These are phyloP conservation scores for Sminthopsis crassicaudata DNA, from an alignment of 2,113 vertebrate genomes.

Conservation along the genomic window DNA sequence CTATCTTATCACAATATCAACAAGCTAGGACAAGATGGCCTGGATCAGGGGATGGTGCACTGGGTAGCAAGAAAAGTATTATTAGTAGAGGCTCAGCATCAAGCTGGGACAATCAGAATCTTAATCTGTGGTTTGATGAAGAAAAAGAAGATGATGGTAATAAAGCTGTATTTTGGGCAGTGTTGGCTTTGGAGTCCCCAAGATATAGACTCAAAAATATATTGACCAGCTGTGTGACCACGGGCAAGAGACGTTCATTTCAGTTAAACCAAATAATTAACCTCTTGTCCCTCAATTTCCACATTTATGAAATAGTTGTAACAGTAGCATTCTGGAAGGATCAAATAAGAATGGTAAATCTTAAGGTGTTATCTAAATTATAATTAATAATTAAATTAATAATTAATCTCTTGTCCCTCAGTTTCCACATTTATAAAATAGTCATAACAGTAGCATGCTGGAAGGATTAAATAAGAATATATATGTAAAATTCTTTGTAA, in stretches of 20 bases:
- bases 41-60: background rate
- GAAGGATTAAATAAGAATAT: no score
- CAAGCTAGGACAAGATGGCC: background rate
- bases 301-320: background rate
- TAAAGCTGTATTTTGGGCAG: background rate
- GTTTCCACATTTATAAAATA: no score
- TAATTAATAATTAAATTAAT: no score
- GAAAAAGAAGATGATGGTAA: constrained; percentile 16
- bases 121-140: constrained; percentile 2
- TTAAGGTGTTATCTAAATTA: background rate
- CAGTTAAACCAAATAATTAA: background rate
- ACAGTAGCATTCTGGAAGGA: background rate
- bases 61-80: background rate
- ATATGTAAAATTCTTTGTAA: no score
- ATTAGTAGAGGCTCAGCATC: constrained; percentile 11
- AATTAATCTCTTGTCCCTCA: no score
- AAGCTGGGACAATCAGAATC: background rate
- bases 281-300: background rate
- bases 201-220: background rate
- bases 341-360: background rate
- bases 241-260: background rate
- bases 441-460: no score
- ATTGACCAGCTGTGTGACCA: background rate
- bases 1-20: background rate
- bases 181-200: background rate